Evolutionary conservation across 2,888 invertebrate genomes (phyloP).

Genomic region (Fissipunctia ypsillon): DNA sequence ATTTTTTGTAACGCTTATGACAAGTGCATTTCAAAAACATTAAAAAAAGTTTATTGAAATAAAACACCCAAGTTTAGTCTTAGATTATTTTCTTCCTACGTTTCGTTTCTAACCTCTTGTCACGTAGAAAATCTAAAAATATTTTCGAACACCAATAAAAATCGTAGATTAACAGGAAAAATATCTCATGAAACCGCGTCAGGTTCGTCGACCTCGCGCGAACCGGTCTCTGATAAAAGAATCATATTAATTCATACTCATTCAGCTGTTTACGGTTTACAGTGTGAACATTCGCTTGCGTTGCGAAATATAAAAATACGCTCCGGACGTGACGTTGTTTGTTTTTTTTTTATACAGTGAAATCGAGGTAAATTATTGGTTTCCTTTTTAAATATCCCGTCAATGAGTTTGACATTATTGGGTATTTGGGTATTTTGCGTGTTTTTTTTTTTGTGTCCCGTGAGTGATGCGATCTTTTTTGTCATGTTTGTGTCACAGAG

Average conservation of each 20-base stretch:
- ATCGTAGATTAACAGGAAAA: slow-evolving; percentile 65
- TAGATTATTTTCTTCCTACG: background rate
- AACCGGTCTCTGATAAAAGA: slow-evolving; percentile 80
- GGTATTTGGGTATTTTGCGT: slow-evolving; percentile 20
- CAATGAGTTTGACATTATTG: slow-evolving; percentile 54
- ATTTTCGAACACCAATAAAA: slow-evolving; percentile 50
- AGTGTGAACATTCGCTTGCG: slow-evolving; percentile 59
- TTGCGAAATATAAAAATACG: slow-evolving; percentile 57
- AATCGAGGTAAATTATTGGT: slow-evolving; percentile 47
- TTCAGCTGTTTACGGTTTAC: slow-evolving; percentile 71
- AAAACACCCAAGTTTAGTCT: background rate
- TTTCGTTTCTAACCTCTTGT: background rate
- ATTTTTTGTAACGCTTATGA: too few relatives aligned
- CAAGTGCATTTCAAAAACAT: background rate
- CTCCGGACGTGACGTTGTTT: slow-evolving; percentile 42
- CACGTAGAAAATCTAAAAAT: background rate
- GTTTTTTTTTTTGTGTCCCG: slow-evolving; percentile 18
- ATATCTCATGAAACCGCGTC: slow-evolving; percentile 66
- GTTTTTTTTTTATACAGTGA: slow-evolving; percentile 33
- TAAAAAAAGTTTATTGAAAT: too few relatives aligned
- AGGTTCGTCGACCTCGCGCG: slow-evolving; percentile 79
- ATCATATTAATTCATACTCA: slow-evolving; percentile 80
- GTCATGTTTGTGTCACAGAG: background rate
- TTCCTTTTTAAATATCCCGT: slow-evolving; percentile 54
- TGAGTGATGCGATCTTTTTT: background rate